These are phyloP conservation scores for Pimephales promelas DNA, from an alignment of 2,113 vertebrate genomes.

Conservation along the genomic window DNA sequence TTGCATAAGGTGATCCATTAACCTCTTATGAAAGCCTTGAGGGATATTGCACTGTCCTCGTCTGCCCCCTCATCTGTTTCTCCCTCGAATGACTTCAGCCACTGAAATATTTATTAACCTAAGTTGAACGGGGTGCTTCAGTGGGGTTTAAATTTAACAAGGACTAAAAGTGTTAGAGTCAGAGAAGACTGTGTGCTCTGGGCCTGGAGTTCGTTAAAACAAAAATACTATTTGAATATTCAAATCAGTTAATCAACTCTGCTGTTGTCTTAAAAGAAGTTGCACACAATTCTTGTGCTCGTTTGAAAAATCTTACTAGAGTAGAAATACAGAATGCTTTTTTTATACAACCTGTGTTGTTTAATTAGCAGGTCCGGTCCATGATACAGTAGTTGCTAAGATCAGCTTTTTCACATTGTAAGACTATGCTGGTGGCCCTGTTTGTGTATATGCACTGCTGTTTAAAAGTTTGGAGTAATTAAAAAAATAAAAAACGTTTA, in stretches of 20 bases:
- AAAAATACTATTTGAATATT: background rate
- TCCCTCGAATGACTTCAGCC: slow-evolving; percentile 12
- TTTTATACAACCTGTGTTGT: background rate
- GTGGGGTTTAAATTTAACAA: slow-evolving; percentile 20
- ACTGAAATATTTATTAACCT: slow-evolving; percentile 53
- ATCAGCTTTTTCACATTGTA: slow-evolving; percentile 1
- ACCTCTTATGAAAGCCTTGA: slow-evolving; percentile 1
- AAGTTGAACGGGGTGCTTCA: slow-evolving; percentile 23
- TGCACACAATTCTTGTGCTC: background rate
- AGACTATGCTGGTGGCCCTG: background rate
- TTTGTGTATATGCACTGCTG: background rate
- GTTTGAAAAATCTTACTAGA: background rate
- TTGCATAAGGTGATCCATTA: slow-evolving; percentile 17
- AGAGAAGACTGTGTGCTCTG: slow-evolving; percentile 3
- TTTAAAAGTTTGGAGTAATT: background rate
- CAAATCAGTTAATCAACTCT: background rate
- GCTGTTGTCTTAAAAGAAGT: background rate
- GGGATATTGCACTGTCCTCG: slow-evolving; percentile 16
- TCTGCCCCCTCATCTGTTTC: slow-evolving; percentile 35
- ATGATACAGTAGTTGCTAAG: slow-evolving; percentile 9
- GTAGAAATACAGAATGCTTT: background rate
- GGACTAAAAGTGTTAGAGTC: background rate
- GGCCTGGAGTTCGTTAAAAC: background rate
- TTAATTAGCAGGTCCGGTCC: background rate
- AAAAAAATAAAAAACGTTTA: background rate